phyloP scores from a whole-genome alignment of 2,888 invertebrate species.

The Athalia circularis region DNA sequence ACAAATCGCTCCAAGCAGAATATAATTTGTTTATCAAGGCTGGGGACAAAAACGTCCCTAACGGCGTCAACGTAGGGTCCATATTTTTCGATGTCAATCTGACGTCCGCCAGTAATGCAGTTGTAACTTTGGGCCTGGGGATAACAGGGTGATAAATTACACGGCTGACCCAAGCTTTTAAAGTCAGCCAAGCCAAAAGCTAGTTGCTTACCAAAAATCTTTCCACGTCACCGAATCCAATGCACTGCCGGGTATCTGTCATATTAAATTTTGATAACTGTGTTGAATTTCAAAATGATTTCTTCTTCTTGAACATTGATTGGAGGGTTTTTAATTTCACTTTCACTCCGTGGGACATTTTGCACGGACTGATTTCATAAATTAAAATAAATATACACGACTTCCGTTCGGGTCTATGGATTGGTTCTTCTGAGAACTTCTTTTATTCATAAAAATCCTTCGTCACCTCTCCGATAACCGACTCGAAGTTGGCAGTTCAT shows the following conservation, averaged over 20 bases:
- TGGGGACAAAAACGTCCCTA: constrained; percentile 59
- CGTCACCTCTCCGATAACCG: not conserved
- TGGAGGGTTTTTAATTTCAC: constrained; percentile 25
- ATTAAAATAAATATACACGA: constrained; percentile 1
- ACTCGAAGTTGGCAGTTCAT: constrained; percentile 39
- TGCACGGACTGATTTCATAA: constrained; percentile 37
- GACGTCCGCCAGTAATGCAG: constrained; percentile 18
- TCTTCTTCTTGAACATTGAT: not conserved
- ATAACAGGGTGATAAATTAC: not conserved
- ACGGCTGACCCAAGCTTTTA: not conserved
- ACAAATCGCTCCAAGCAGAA: constrained; percentile 59
- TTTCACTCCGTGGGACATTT: constrained; percentile 40
- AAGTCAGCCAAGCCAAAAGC: not conserved
- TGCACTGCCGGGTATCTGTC: constrained; percentile 15
- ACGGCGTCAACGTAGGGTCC: constrained; percentile 59
- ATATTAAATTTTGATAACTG: constrained; percentile 12
- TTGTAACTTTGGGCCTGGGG: constrained; percentile 29
- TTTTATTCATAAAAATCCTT: constrained; percentile 32
- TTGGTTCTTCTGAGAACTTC: constrained; percentile 22
- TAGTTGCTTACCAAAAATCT: constrained; percentile 33
- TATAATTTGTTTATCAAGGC: constrained; percentile 60
- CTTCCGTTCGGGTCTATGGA: not conserved
- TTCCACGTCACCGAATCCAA: constrained; percentile 34
- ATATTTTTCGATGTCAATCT: constrained; percentile 54
- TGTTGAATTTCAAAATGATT: constrained; percentile 36